Evolutionary conservation across 2,113 vertebrate genomes (phyloP).

Genomic region (Phalacrocorax pelagicus): DNA sequence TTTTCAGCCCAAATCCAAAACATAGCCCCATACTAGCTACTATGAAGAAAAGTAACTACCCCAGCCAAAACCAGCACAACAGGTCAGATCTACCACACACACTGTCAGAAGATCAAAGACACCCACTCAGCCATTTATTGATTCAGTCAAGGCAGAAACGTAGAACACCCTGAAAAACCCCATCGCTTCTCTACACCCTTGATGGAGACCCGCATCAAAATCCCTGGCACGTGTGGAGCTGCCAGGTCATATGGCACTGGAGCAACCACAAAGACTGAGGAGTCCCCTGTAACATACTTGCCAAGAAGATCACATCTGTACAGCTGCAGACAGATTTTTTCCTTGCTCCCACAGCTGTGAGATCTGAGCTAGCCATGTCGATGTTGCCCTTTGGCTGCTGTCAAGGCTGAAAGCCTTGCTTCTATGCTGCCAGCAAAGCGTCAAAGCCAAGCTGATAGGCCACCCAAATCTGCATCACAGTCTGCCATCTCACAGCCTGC

Average conservation of each 20-base stretch:
- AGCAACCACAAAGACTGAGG: background rate
- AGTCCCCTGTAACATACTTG: background rate
- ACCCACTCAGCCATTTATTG: background rate
- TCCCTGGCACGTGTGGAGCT: accelerated
- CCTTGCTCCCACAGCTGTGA: background rate
- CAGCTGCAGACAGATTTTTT: background rate
- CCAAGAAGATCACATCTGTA: background rate
- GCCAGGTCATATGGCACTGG: accelerated
- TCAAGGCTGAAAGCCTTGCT: background rate
- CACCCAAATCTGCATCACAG: background rate
- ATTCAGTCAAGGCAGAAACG: background rate
- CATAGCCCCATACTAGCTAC: no score
- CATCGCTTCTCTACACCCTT: background rate
- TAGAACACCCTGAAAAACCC: background rate
- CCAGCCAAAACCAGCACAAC: no score
- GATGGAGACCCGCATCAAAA: background rate
- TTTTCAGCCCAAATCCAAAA: no score
- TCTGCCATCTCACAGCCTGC: background rate
- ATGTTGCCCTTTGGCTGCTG: background rate
- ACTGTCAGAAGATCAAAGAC: background rate
- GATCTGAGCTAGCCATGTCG: background rate
- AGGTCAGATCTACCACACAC: background rate
- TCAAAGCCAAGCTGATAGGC: background rate
- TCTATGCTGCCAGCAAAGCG: background rate
- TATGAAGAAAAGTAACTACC: no score